Evolutionary conservation across 2,797 vertebrate species (phyloP).

Genomic region (Carapus acus): DNA sequence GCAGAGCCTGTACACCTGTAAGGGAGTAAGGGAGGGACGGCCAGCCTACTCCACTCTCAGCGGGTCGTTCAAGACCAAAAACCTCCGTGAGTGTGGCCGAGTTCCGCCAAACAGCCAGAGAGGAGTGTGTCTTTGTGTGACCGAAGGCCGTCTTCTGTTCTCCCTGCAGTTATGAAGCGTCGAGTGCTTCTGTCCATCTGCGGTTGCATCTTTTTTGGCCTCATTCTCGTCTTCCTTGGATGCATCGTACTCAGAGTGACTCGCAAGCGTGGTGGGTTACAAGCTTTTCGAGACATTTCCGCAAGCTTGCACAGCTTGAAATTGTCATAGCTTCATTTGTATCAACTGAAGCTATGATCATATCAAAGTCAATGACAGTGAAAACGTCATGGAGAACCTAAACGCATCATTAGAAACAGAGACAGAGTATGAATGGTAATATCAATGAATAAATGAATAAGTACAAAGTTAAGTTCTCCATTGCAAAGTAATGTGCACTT

Average conservation of each 20-base stretch:
- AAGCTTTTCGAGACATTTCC: neutral
- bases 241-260: constrained; percentile 52
- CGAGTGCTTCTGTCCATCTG: constrained; percentile 71
- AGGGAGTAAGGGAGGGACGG: constrained; percentile 35
- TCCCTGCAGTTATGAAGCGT: constrained; percentile 67
- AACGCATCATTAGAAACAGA: too few relatives aligned
- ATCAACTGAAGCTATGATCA: neutral
- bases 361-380: too few relatives aligned
- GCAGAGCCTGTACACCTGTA: constrained; percentile 62
- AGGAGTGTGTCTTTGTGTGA: constrained; percentile 5
- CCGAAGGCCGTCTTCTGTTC: too few relatives aligned
- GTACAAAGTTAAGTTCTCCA: too few relatives aligned
- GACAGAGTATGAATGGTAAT: too few relatives aligned
- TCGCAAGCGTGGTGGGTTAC: constrained; percentile 61
- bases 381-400: too few relatives aligned
- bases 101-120: neutral
- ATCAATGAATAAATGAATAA: too few relatives aligned
- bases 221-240: constrained; percentile 51
- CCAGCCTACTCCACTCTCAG: constrained; percentile 56
- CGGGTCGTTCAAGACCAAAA: constrained; percentile 53
- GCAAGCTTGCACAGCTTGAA: too few relatives aligned
- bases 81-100: constrained; percentile 63
- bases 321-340: neutral
- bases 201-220: constrained; percentile 62
- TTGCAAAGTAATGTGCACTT: too few relatives aligned